Conservation (phyloP, 1,140 invertebrate species). For the Radopholus similis region DNA sequence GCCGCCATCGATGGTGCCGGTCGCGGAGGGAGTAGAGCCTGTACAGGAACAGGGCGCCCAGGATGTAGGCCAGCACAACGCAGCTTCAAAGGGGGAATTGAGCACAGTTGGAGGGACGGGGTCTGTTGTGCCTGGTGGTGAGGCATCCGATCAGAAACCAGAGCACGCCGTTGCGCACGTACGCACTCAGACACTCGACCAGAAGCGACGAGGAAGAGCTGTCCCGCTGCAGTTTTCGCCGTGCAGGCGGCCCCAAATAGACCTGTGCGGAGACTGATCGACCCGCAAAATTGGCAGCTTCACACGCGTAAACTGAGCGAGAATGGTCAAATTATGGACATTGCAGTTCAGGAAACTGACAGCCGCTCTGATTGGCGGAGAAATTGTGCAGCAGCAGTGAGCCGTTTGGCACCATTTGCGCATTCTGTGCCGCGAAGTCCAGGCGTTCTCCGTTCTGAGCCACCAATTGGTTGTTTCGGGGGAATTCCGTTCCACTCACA, state of each 20-base stretch:
- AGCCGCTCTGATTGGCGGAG: constrained; percentile 10
- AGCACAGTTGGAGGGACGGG: not conserved
- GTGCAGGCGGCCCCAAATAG: constrained; percentile 2
- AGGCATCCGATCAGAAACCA: constrained; percentile 16
- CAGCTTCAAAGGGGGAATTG: not conserved
- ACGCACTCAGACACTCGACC: constrained; percentile 14
- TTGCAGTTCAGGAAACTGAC: too few species aligned
- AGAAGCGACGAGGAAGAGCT: not conserved
- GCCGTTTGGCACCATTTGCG: constrained; percentile 13
- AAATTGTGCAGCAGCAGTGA: constrained; percentile 17
- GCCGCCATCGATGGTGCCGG: constrained; percentile 1
- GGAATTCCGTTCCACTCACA: not conserved
- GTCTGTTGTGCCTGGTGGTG: constrained; percentile 2
- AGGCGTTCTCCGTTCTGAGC: constrained; percentile 8
- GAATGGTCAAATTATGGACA: too few species aligned
- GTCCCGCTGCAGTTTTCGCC: not conserved
- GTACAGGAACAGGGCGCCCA: constrained; percentile 8
- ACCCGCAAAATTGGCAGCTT: constrained; percentile 9
- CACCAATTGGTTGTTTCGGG: not conserved
- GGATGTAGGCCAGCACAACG: constrained; percentile 7
- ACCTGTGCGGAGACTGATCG: not conserved
- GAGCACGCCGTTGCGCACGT: constrained; percentile 12
- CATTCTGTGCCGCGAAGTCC: constrained; percentile 7
- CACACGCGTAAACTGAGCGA: constrained; percentile 13
- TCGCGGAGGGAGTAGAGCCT: not conserved